These are phyloP conservation scores for Drosophila leonis DNA, from an alignment of 2,888 invertebrate genomes.

Conservation along the genomic window DNA sequence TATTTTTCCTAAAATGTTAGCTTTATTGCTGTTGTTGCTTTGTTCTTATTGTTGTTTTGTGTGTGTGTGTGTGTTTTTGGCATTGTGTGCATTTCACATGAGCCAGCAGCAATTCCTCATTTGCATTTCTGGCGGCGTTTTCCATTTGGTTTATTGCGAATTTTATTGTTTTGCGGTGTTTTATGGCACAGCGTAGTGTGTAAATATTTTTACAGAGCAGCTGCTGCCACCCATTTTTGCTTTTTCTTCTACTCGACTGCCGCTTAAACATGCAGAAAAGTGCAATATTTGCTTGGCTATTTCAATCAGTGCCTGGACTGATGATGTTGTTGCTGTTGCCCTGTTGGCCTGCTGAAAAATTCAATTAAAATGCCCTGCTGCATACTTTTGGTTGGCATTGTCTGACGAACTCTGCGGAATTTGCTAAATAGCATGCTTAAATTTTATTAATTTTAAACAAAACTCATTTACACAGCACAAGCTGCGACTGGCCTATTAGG, in stretches of 20 bases:
- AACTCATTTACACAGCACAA: slow-evolving; percentile 62
- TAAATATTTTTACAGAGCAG: slow-evolving; percentile 64
- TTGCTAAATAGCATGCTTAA: slow-evolving; percentile 27
- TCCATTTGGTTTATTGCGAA: slow-evolving; percentile 78
- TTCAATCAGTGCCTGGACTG: slow-evolving; percentile 56
- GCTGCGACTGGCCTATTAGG: slow-evolving; percentile 56
- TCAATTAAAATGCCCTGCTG: slow-evolving; percentile 30
- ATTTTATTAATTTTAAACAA: slow-evolving; percentile 47
- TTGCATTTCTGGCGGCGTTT: slow-evolving; percentile 64
- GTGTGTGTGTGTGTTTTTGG: slow-evolving; percentile 39
- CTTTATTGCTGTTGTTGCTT: slow-evolving; percentile 11
- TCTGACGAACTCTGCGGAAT: slow-evolving; percentile 5
- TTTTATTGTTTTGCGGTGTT: slow-evolving; percentile 76
- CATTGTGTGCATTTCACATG: slow-evolving; percentile 64
- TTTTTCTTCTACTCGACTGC: slow-evolving; percentile 2
- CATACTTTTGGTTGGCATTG: slow-evolving; percentile 19
- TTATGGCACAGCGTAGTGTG: slow-evolving; percentile 60
- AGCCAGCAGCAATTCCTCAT: slow-evolving; percentile 58
- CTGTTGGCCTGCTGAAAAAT: slow-evolving; percentile 14
- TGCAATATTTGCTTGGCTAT: slow-evolving; percentile 66
- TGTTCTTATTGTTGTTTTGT: slow-evolving; percentile 28
- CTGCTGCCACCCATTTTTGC: not conserved
- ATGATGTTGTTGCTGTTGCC: slow-evolving; percentile 4
- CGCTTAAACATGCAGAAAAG: slow-evolving; percentile 64
- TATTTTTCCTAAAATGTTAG: slow-evolving; percentile 13